Evolutionary conservation across 2,888 invertebrate species (phyloP).

Genomic region (Idaea aversata): DNA sequence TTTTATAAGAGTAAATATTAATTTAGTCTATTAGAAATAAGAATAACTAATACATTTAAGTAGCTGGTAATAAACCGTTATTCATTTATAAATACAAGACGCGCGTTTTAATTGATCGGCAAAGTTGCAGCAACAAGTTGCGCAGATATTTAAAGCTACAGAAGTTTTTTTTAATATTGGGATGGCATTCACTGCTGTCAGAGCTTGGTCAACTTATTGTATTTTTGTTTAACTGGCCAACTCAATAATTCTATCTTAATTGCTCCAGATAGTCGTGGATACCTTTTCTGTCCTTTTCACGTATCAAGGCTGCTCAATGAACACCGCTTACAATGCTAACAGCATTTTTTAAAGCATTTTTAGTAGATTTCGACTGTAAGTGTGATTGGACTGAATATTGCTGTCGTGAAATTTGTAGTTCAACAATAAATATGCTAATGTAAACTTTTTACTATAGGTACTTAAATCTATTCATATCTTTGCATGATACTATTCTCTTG

Average conservation of each 20-base stretch:
- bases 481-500: neutral
- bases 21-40: neutral
- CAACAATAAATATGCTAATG: neutral
- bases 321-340: too few relatives aligned
- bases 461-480: neutral
- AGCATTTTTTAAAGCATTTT: too few relatives aligned
- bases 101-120: neutral
- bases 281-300: too few relatives aligned
- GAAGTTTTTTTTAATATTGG: neutral
- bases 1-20: slow-evolving; percentile 8
- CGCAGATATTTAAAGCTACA: neutral
- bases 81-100: neutral
- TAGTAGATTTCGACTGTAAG: neutral
- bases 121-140: too few relatives aligned
- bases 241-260: neutral
- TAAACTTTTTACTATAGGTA: neutral
- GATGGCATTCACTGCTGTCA: too few relatives aligned
- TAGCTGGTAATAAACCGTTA: neutral
- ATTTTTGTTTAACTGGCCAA: too few relatives aligned
- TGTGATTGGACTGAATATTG: neutral
- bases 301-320: too few relatives aligned
- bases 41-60: neutral
- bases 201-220: too few relatives aligned
- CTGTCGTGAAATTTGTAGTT: neutral
- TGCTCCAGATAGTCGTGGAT: too few relatives aligned